Evolutionary conservation across 2,797 vertebrate species (phyloP).

Genomic region (Muscicapa comitata): DNA sequence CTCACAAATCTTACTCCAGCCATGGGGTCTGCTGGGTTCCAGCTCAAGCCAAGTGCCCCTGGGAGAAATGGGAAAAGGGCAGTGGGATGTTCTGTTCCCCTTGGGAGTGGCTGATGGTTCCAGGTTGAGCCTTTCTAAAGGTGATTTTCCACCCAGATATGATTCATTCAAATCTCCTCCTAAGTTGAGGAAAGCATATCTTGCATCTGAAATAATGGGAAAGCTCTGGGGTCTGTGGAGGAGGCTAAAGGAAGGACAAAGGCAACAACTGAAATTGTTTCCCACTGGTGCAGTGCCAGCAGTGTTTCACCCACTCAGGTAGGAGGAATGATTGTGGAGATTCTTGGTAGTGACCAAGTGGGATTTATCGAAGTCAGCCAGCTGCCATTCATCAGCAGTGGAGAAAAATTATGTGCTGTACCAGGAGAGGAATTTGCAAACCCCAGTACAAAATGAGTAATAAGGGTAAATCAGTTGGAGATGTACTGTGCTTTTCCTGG

Average conservation of each 20-base stretch:
- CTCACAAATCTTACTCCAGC: neutral
- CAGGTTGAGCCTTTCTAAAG: neutral
- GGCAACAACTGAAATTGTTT: neutral
- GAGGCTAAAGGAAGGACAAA: neutral
- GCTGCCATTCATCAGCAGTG: neutral
- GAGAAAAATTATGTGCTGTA: neutral
- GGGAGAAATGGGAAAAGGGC: neutral
- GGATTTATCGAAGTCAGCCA: constrained; percentile 30
- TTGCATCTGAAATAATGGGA: neutral
- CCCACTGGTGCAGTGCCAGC: neutral
- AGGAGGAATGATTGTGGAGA: neutral
- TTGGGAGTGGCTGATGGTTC: neutral
- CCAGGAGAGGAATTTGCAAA: constrained; percentile 32
- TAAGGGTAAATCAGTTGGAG: constrained; percentile 37
- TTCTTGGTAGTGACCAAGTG: neutral
- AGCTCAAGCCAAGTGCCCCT: neutral
- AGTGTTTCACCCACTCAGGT: neutral
- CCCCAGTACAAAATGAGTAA: neutral
- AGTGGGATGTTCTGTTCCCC: neutral
- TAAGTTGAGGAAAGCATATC: neutral
- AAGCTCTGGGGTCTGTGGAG: neutral
- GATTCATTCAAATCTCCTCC: neutral
- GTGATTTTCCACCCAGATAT: neutral
- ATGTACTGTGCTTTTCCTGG: neutral
- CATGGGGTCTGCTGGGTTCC: neutral